Percentiles rank a stretch among this genome's conserved stretches.
These are phyloP conservation scores for Siniperca undulata DNA, from an alignment of 2,797 vertebrate genomes.

Conservation along the genomic window DNA sequence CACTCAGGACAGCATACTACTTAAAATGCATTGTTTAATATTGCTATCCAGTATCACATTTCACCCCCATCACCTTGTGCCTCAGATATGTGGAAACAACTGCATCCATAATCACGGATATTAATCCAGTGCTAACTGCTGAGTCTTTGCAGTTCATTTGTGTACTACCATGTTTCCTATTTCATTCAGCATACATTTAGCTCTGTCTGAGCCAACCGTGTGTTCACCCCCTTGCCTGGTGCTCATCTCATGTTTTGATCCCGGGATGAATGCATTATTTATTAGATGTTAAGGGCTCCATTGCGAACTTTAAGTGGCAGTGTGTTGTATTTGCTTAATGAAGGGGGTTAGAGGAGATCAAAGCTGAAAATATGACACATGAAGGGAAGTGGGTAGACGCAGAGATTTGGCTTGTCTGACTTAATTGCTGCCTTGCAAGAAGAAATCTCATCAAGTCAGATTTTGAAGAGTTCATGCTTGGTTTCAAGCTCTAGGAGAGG, in stretches of 20 bases:
- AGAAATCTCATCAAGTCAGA: slow-evolving; percentile 66
- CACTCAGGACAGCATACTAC: slow-evolving; percentile 42
- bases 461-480: slow-evolving; percentile 67
- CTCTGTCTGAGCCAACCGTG: slow-evolving; percentile 42
- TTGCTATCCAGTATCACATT: slow-evolving; percentile 54
- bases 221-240: slow-evolving; percentile 53
- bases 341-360: slow-evolving; percentile 79
- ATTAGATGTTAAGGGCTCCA: slow-evolving; percentile 80
- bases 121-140: slow-evolving; percentile 60
- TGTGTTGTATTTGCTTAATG: slow-evolving; percentile 83
- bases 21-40: slow-evolving; percentile 67
- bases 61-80: slow-evolving; percentile 43
- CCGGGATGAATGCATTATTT: slow-evolving; percentile 79
- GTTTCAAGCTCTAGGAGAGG: slow-evolving; percentile 45
- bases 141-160: slow-evolving; percentile 46
- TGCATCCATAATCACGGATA: slow-evolving; percentile 68
- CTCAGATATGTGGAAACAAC: slow-evolving; percentile 67
- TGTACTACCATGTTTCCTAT: slow-evolving; percentile 51
- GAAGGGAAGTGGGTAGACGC: slow-evolving; percentile 63
- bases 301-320: slow-evolving; percentile 80
- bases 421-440: slow-evolving; percentile 76
- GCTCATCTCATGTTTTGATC: slow-evolving; percentile 74
- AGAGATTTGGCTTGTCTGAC: slow-evolving; percentile 76
- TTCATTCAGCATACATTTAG: slow-evolving; percentile 62
- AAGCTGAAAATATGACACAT: slow-evolving; percentile 79